These are phyloP conservation scores for Muntiacus muntjak DNA, from an alignment of 2,113 vertebrate genomes.

Conservation along the genomic window DNA sequence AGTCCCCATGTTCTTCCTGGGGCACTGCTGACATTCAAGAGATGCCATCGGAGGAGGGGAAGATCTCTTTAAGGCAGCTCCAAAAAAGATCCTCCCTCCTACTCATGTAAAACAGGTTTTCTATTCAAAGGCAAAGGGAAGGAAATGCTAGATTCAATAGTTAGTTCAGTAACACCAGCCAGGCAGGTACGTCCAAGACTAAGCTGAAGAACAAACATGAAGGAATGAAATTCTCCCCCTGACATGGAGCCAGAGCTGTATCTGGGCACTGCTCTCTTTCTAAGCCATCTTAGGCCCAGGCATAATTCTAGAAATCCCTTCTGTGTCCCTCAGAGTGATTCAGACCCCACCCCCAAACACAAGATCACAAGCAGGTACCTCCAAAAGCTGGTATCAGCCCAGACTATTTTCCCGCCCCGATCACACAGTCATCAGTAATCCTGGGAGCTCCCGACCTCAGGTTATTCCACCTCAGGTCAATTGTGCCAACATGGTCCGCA, in stretches of 20 bases:
- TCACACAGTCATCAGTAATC: background rate
- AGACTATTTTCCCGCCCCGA: background rate
- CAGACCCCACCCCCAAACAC: background rate
- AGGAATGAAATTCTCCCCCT: background rate
- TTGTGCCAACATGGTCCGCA: rapidly evolving
- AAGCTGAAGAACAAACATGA: background rate
- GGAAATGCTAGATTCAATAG: background rate
- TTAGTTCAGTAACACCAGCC: background rate
- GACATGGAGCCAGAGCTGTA: background rate
- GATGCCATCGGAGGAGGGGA: background rate
- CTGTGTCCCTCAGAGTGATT: background rate
- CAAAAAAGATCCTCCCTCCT: background rate
- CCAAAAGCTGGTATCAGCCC: background rate
- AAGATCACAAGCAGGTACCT: background rate
- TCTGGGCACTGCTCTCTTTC: background rate
- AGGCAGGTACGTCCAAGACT: background rate
- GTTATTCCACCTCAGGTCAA: background rate
- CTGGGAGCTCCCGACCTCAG: background rate
- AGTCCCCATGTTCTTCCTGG: background rate
- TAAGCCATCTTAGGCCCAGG: background rate
- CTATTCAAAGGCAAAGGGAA: background rate
- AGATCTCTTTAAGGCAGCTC: background rate
- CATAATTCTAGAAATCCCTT: background rate
- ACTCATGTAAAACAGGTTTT: constrained; percentile 15
- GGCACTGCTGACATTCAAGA: background rate